Conservation (phyloP, 1,140 invertebrate genomes). For the Bombus superbus region DNA sequence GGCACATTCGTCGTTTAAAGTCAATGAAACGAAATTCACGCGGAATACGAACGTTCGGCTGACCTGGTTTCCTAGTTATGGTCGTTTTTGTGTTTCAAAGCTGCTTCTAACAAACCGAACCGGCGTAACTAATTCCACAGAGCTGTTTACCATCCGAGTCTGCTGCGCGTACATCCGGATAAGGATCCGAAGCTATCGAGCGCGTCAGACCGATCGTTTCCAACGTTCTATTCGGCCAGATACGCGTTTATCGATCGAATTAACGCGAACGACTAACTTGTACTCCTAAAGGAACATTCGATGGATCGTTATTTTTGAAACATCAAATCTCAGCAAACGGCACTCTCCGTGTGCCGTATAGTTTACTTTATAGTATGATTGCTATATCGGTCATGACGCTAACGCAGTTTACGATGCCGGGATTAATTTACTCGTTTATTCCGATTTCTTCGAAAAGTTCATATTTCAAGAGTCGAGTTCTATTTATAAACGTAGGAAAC, state of each 20-base stretch:
- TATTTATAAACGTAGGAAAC: too few species aligned
- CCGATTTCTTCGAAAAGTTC: too few species aligned
- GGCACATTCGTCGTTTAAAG: background rate
- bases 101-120: background rate
- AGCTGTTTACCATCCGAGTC: background rate
- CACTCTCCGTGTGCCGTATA: too few species aligned
- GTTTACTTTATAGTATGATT: too few species aligned
- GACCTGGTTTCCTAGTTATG: conserved; percentile 18
- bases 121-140: background rate
- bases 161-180: background rate
- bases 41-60: background rate
- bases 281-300: too few species aligned
- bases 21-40: conserved; percentile 5
- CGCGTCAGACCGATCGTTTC: background rate
- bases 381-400: too few species aligned
- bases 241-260: too few species aligned
- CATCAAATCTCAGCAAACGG: background rate
- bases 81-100: background rate
- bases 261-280: too few species aligned
- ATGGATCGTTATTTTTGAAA: background rate
- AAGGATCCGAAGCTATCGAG: conserved; percentile 1
- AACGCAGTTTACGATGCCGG: too few species aligned
- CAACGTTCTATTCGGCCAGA: too few species aligned
- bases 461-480: too few species aligned
- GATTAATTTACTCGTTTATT: background rate